Evolutionary conservation across 2,888 invertebrate genomes (phyloP), one percentile per base, ranked within the genome.

Genomic region (Caenorhabditis sp.): DNA sequence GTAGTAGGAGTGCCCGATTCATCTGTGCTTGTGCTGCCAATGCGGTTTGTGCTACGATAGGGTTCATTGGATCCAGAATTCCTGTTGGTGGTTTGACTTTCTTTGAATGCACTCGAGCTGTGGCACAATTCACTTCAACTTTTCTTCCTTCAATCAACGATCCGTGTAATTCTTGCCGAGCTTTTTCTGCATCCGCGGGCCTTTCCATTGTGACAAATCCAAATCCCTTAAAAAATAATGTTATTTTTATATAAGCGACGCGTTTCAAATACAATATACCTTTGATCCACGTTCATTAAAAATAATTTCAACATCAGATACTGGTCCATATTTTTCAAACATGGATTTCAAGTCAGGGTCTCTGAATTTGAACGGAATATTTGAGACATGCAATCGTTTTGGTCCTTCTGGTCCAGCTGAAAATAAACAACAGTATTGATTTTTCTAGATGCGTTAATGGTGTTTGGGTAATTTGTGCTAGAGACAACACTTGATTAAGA

Each of bases 171-270:
- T 96, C 95, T 93, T 96, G 96, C 93, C 97, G 95, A 93, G 99
- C 97, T 93, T 95, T 94, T 93, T 97, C 97, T 92, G 97, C 97
- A 92, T 99, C 97, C 92, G 93, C 94, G 93, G 95, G 95, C 93
- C 95, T 95, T 93, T 96, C 96, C 95, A 99, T 99, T 93, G 97
- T 99, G 93, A 99, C 97, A 94, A 99, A 99, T 93, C 97, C 97
- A 93, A 99, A 99, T 93, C 99, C 99, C 97, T 99, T 94, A 93
- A 94, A 94, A 21, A 23, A 36, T 49, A 17, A 21, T 3, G 12
- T 31, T 4, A 52, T 31, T 27, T 12, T 25, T 21, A 2, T n/a
- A 23, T 5, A 52, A 26, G 21, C 23, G 25, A n/a, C n/a, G n/a
- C n/a, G n/a, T 12, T 20, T 53, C 26, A 14, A 61, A 10, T 20